Percentiles rank a stretch among this genome's conserved stretches.
These are phyloP conservation scores for Illadopsis cleaveri DNA, from an alignment of 2,113 vertebrate genomes.

Conservation along the genomic window DNA sequence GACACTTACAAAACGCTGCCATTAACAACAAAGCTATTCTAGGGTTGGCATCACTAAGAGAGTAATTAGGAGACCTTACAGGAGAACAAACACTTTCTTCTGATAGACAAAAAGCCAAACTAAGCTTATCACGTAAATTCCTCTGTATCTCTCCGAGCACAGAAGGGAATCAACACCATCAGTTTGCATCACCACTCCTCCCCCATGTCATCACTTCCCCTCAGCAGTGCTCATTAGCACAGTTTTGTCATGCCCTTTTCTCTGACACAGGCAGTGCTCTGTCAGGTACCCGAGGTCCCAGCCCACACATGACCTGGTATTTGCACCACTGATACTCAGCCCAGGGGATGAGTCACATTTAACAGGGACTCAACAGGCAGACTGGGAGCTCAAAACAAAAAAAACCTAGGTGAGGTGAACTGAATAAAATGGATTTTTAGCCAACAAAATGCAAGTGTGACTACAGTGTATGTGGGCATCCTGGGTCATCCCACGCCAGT, in stretches of 20 bases:
- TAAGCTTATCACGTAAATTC: not conserved
- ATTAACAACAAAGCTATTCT: not conserved
- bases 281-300: not conserved
- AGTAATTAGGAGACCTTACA: not conserved
- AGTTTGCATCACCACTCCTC: not conserved
- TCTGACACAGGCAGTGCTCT: not conserved
- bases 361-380: not conserved
- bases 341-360: not conserved
- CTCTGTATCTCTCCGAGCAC: not conserved
- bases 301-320: not conserved
- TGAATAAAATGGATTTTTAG: not conserved
- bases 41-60: not conserved
- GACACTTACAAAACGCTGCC: not conserved
- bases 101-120: not conserved
- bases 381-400: not conserved
- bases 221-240: not conserved
- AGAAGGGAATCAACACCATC: not conserved
- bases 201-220: not conserved
- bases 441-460: not conserved
- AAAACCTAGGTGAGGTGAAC: not conserved
- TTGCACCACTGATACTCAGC: not conserved
- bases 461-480: accelerated
- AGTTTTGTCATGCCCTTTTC: not conserved
- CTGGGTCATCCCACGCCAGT: accelerated
- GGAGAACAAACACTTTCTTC: not conserved